These are phyloP conservation scores for Wiebesia pumilae DNA, from an alignment of 1,140 invertebrate species.

Conservation along the genomic window DNA sequence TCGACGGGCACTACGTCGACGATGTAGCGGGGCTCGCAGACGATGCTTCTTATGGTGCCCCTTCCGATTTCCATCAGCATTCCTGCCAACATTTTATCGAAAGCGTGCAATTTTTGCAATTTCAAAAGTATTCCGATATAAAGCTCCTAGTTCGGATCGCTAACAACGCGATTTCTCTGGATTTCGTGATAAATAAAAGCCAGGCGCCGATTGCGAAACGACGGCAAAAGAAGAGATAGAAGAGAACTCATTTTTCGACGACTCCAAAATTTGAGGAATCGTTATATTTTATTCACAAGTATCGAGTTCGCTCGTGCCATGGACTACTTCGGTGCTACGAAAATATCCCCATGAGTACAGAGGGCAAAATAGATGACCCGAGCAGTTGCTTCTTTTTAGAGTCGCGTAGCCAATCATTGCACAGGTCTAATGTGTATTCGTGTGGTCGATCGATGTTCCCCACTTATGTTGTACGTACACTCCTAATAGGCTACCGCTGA, in stretches of 20 bases:
- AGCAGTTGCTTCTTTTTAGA: not conserved
- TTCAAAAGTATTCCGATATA: too few species aligned
- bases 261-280: too few species aligned
- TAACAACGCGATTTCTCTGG: too few species aligned
- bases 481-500: not conserved
- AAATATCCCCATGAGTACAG: not conserved
- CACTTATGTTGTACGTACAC: not conserved
- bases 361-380: not conserved
- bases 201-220: too few species aligned
- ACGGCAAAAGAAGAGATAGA: too few species aligned
- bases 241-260: too few species aligned
- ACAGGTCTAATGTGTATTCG: not conserved
- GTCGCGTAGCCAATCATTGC: not conserved
- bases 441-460: not conserved
- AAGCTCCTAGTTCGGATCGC: too few species aligned
- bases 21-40: slow-evolving; percentile 81
- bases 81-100: slow-evolving; percentile 73
- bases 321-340: not conserved
- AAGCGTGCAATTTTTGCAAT: not conserved
- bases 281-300: too few species aligned
- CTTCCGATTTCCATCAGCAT: slow-evolving; percentile 90
- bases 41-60: slow-evolving; percentile 89
- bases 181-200: too few species aligned
- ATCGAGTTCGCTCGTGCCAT: not conserved
- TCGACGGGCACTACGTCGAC: slow-evolving; percentile 95